Base-by-base conservation (phyloP, 2,113 vertebrate genomes). In the Microtus montanus region DNA sequence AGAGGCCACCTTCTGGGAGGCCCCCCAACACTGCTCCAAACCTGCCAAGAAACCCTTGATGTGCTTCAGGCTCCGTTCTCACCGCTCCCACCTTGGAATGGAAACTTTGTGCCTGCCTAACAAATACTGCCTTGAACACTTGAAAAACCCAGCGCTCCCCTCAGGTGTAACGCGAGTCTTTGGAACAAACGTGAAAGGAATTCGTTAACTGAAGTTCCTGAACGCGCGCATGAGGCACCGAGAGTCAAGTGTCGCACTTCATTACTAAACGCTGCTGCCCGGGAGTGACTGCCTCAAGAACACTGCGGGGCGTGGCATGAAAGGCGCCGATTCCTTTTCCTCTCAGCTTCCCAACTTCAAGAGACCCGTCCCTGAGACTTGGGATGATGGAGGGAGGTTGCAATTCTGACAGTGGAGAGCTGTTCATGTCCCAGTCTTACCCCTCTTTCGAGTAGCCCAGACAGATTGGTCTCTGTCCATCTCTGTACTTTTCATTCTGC, bases 111-210 rank as follows among this genome's bases (percentile, higher is more conserved):
- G 96, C 49, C 58, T 5, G 0, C 17, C 95, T 97, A 93, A 93
- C 49, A 88, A 95, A 95, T 79, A 68, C 75, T 66, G 73, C 93
- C 47, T 75, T 95, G 90, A 96, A 96, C 95, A 91, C 89, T 63
- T 95, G 77, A 92, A 89, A 96, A 94, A 19, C 78, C 44, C 92
- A 84, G 90, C 64, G 92, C 92, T 89, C 83, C 91, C 94, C 96
- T 94, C 96, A 73, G 89, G 92, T 70, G 68, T 52, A n/a, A 96
- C 89, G 20, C 26, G 87, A 95, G 87, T 84, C 95, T 96, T 92
- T 87, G 95, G 95, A 97, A 91, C 74, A 68, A 63, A 92, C 20
- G 89, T 75, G 96, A 97, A 97, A 94, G 94, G 92, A 54, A 63
- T 73, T 90, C 1, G 79, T 96, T 14, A 64, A 64, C 85, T 92